Percentiles rank a stretch among this genome's conserved stretches.
Conservation (phyloP, 2,113 vertebrate species). For the Anguilla japonica region DNA sequence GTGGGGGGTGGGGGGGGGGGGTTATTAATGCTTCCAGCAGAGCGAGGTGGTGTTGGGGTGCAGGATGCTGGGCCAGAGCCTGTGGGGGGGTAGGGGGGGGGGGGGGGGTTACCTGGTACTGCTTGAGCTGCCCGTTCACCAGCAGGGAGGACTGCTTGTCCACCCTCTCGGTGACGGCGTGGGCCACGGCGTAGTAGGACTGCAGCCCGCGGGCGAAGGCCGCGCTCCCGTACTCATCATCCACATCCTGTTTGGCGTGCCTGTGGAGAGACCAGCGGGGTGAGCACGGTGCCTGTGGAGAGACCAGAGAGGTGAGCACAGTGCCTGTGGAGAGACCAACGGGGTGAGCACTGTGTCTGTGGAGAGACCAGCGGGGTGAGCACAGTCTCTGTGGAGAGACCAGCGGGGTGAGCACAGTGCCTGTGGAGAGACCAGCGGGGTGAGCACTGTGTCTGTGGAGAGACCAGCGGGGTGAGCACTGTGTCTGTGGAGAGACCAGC, state of each 20-base stretch:
- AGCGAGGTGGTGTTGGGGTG: background rate
- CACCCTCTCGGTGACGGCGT: slow-evolving; percentile 89
- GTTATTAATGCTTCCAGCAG: background rate
- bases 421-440: too few relatives aligned
- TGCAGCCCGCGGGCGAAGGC: slow-evolving; percentile 81
- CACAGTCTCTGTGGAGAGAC: too few relatives aligned
- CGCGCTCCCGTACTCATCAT: slow-evolving; percentile 86
- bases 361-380: background rate
- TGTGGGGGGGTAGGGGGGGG: background rate
- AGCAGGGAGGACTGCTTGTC: slow-evolving; percentile 90
- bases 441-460: too few relatives aligned
- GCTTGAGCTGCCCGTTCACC: slow-evolving; percentile 80
- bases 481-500: too few relatives aligned
- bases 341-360: background rate
- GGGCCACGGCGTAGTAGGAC: slow-evolving; percentile 95
- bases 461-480: too few relatives aligned
- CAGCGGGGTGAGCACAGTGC: too few relatives aligned
- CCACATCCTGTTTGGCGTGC: slow-evolving; percentile 91
- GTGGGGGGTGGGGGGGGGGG: background rate
- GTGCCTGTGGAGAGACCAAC: background rate
- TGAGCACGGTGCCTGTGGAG: background rate
- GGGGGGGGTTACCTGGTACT: slow-evolving; percentile 72
- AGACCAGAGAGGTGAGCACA: background rate
- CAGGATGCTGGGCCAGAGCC: background rate
- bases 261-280: slow-evolving; percentile 53